Evolutionary conservation across 2,113 vertebrate genomes (phyloP), one percentile per base, ranked within the genome.

Genomic region (Piprites chloris): DNA sequence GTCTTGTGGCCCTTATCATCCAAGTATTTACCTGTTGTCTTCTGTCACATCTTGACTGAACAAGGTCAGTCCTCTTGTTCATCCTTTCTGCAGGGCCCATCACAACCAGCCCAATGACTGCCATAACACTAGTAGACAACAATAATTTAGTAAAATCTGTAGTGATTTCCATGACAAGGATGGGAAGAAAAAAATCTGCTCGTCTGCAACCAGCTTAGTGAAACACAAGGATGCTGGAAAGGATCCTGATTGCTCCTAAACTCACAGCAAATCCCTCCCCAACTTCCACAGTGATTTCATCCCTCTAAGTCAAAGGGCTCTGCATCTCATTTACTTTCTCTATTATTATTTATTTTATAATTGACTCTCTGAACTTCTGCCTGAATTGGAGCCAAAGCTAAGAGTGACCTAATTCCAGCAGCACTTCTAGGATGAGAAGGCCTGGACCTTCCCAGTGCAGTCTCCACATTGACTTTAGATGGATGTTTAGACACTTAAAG

Each of bases 301-400:
- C 33, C 35, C 71, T 88, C 42, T n/a, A 21, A 47, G 82, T 80
- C 90, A 82, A 93, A 95, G 55, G 39, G 24, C 26, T 95, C 78
- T 93, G 71, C 30, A 69, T 95, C 81, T 88, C 91, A 77, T 87
- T 73, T 91, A 73, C 59, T 94, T 94, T 80, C 75, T 27, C 33
- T 86, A 65, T 90, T 87, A 84, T 87, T 90, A 90, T 96, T 95
- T 95, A 63, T 87, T 91, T 94, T 93, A 63, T 47, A 90, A 93
- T 56, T 94, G 79, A 90, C 78, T 91, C 93, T 83, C 83, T 94
- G 88, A 96, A 95, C 85, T 88, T 88, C 56, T 94, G 68, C 59
- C 47, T 95, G 87, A 95, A 77, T 15, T 33, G 44, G 47, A 95
- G 82, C 72, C 90, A 95, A 93, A 67, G 47, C 79, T 52, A 68